Conservation (phyloP, 2,888 invertebrate genomes). For the Serripes groenlandicus region DNA sequence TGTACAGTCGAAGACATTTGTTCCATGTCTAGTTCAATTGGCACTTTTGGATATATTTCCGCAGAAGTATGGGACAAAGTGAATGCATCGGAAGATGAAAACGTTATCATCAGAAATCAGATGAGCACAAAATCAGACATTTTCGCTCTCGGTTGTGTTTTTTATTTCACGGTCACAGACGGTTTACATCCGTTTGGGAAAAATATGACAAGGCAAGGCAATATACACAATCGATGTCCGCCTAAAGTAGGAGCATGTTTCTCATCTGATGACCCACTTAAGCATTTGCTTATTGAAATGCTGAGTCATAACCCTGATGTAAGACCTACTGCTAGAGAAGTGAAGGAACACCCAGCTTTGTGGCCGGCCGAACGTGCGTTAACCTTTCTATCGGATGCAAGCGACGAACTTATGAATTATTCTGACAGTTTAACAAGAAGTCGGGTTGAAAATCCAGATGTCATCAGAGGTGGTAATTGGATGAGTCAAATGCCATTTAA, state of each 20-base stretch:
- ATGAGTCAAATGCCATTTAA: not conserved
- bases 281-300: not conserved
- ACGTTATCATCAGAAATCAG: not conserved
- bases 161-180: not conserved
- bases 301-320: not conserved
- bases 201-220: not conserved
- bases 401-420: not conserved
- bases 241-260: not conserved
- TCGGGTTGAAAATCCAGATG: not conserved
- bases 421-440: not conserved
- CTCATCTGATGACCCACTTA: not conserved
- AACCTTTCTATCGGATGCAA: not conserved
- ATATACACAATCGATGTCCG: not conserved
- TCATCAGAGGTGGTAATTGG: not conserved
- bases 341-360: not conserved
- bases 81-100: not conserved
- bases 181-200: slow-evolving; percentile 9
- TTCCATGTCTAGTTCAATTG: not conserved
- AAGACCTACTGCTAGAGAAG: slow-evolving; percentile 3
- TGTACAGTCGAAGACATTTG: not conserved
- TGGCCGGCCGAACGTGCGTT: not conserved
- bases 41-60: slow-evolving; percentile 9
- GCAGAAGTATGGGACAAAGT: not conserved
- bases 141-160: slow-evolving; percentile 14
- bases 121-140: slow-evolving; percentile 11